Percentiles rank a stretch among this genome's conserved stretches.
These are phyloP conservation scores for Galeopsomyia nigrocyanea DNA, from an alignment of 2,888 invertebrate genomes.

Conservation along the genomic window DNA sequence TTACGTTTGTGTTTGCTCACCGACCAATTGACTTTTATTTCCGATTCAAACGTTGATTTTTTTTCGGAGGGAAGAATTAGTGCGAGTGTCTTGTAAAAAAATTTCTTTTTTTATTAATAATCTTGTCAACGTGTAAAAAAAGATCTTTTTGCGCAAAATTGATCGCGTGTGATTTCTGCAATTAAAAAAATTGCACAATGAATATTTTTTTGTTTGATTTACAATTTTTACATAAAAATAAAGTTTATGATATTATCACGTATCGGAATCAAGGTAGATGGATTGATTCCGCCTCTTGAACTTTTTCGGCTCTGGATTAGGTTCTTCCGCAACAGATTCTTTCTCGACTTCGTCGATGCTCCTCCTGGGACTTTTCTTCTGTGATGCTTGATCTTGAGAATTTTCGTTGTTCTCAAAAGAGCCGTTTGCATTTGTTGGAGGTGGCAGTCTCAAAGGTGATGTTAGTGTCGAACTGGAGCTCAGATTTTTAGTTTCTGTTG, in stretches of 20 bases:
- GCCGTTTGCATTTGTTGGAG: too few relatives aligned
- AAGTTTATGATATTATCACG: slow-evolving; percentile 12
- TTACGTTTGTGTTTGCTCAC: too few relatives aligned
- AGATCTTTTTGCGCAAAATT: not conserved
- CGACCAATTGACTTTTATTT: too few relatives aligned
- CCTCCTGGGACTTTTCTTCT: not conserved
- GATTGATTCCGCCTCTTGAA: slow-evolving; percentile 69
- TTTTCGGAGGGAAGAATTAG: too few relatives aligned
- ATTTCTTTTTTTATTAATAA: too few relatives aligned
- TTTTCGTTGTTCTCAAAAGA: too few relatives aligned
- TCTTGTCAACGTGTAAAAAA: not conserved
- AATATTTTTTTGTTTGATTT: not conserved
- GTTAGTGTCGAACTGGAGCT: too few relatives aligned
- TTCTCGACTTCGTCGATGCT: too few relatives aligned
- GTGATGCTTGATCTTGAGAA: not conserved
- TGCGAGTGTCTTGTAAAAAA: too few relatives aligned
- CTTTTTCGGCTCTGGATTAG: slow-evolving; percentile 58
- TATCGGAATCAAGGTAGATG: slow-evolving; percentile 61
- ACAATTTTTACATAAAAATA: not conserved
- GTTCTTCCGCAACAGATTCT: not conserved
- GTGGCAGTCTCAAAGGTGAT: too few relatives aligned
- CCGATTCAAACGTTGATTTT: too few relatives aligned
- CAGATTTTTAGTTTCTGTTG: not conserved
- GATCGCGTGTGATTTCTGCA: not conserved
- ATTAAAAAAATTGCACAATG: slow-evolving; percentile 1